phyloP scores from a whole-genome alignment of 1,140 invertebrate genomes.

The Spodoptera litura region DNA sequence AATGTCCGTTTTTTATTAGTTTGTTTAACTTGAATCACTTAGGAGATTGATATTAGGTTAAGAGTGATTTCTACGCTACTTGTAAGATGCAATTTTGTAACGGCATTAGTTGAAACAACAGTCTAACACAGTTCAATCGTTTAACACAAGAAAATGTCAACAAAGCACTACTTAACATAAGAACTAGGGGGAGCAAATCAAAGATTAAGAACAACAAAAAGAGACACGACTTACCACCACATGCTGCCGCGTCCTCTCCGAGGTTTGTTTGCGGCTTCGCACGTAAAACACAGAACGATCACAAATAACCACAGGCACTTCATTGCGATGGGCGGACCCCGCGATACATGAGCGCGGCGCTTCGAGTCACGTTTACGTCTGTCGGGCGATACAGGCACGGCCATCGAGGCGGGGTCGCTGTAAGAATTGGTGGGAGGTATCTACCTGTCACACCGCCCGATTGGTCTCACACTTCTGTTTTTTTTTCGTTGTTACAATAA shows the following conservation, averaged over 20 bases:
- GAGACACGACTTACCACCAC: constrained; percentile 81
- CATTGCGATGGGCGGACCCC: constrained; percentile 80
- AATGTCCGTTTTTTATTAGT: neutral
- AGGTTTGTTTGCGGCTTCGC: constrained; percentile 76
- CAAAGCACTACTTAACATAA: neutral
- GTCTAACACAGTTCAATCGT: neutral
- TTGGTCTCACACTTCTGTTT: constrained; percentile 70
- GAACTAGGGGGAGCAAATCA: neutral
- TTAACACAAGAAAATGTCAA: constrained; percentile 6
- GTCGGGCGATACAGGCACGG: constrained; percentile 52
- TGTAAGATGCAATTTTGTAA: too few species aligned
- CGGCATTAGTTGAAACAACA: too few species aligned
- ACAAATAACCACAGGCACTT: constrained; percentile 84
- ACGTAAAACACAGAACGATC: constrained; percentile 80
- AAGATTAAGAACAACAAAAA: constrained; percentile 35
- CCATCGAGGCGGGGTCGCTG: constrained; percentile 71
- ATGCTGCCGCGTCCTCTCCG: constrained; percentile 83
- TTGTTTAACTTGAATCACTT: too few species aligned
- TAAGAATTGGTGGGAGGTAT: constrained; percentile 70
- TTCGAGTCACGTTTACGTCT: constrained; percentile 73
- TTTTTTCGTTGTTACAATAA: constrained; percentile 52
- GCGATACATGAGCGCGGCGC: constrained; percentile 74
- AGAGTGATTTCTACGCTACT: too few species aligned
- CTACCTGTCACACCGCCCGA: constrained; percentile 75
- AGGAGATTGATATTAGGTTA: too few species aligned